Base-by-base conservation (phyloP, 2,888 invertebrate species). In the Antheraea yamamai region DNA sequence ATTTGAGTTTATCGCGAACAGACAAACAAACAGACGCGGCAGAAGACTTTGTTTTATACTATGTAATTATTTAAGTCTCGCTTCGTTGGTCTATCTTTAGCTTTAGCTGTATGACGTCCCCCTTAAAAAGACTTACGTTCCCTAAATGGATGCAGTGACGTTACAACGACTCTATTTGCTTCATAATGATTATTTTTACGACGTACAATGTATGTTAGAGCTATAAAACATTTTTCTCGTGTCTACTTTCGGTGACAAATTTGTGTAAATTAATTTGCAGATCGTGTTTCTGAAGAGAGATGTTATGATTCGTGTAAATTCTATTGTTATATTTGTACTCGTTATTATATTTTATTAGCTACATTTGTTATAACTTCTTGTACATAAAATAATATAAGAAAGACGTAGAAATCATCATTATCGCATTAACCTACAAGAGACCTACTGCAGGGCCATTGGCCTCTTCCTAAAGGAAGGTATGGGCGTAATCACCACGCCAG, bases 151-250 rank as follows among this genome's bases (percentile, higher is more conserved):
- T 52, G 30, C 52, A 74, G 47, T 77, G 78, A 78, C 79, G 79
- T 79, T 76, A 79, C 73, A 75, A 75, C 73, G 66, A 73, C 76
- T 77, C 77, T 76, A 80, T 80, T 81, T 77, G 78, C 72, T 76
- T 78, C 79, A 78, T 79, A 79, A 83, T 82, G 80, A 82, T 77
- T 78, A 76, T 79, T 81, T 80, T 78, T 81, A 81, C 79, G 81
- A 81, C 72, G 74, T 72, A 76, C 77, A 73, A 78, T 76, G 77
- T 76, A 75, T 78, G 79, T 78, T 74, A 74, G 55, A 77, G 74
- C 76, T 74, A 78, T 77, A 78, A 75, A 79, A 76, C 77, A 74
- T 74, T 73, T 76, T 74, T 74, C 64, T 66, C 68, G 77, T 76
- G 76, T 74, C 77, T 77, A 76, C 78, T 80, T 78, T 78, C n/a